These are phyloP conservation scores for Tetropium fuscum DNA, from an alignment of 2,888 invertebrate genomes.

Conservation along the genomic window DNA sequence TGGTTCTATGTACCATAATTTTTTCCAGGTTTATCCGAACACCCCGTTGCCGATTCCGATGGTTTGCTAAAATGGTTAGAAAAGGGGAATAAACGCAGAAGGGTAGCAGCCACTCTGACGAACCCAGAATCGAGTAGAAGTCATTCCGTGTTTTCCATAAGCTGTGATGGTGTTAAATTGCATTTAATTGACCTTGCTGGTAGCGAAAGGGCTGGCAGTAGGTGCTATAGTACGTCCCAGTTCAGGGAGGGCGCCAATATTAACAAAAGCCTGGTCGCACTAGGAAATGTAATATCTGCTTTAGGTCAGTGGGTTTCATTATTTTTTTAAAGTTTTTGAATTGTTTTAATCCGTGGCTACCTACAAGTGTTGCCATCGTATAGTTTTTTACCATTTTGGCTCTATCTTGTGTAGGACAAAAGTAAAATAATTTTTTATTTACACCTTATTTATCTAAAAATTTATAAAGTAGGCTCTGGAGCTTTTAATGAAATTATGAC, in stretches of 20 bases:
- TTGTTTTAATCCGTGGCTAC: no score
- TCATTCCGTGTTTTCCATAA: constrained; percentile 78
- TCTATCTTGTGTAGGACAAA: no score
- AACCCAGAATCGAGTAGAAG: constrained; percentile 80
- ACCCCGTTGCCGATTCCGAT: constrained; percentile 70
- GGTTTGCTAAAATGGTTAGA: constrained; percentile 71
- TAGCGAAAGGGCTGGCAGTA: constrained; percentile 72
- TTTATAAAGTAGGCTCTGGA: no score
- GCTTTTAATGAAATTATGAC: no score
- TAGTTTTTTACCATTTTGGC: no score
- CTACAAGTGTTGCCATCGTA: not conserved
- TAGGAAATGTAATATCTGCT: constrained; percentile 85
- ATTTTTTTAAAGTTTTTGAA: not conserved
- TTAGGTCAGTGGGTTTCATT: constrained; percentile 70
- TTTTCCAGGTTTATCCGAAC: constrained; percentile 73
- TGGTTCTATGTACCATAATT: no score
- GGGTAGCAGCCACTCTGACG: constrained; percentile 78
- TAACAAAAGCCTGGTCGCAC: constrained; percentile 83
- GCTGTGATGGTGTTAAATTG: constrained; percentile 74
- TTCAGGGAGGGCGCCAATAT: constrained; percentile 78
- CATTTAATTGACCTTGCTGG: constrained; percentile 77
- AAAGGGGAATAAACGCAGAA: constrained; percentile 73
- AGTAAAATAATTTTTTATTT: no score
- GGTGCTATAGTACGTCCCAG: constrained; percentile 65
- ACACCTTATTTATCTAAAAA: no score